A percentile compares a stretch with the other conserved stretches of the same genome.
Conservation (phyloP, 1,140 invertebrate species). For the Magallana angulata region DNA sequence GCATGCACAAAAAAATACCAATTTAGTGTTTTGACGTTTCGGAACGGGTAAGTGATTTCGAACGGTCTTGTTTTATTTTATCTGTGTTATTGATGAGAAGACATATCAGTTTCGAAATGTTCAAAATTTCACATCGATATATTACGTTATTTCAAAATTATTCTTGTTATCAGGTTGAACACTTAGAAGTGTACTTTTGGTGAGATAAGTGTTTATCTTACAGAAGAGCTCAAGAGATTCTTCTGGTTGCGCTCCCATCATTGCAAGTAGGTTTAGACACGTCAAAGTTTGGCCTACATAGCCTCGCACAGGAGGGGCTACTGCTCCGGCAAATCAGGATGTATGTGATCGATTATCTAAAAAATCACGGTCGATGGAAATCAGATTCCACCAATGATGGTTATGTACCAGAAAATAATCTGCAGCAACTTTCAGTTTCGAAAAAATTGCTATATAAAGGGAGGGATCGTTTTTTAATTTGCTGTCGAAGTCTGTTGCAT, state of each 20-base stretch:
- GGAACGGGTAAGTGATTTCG: no score
- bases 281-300: background rate
- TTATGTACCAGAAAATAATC: background rate
- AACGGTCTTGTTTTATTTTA: no score
- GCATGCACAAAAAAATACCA: no score
- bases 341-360: constrained; percentile 39
- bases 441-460: constrained; percentile 23
- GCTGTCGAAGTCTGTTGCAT: background rate
- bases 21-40: no score
- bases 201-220: background rate
- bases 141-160: no score
- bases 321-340: constrained; percentile 29
- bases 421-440: background rate
- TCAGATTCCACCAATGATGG: constrained; percentile 25
- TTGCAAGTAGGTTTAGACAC: background rate
- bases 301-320: no score
- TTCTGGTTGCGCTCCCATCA: background rate
- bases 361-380: constrained; percentile 35
- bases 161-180: no score
- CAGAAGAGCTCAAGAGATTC: background rate
- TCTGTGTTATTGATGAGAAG: no score
- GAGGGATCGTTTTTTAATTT: background rate
- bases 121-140: no score
- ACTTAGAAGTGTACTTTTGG: no score
- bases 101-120: no score